Percentiles rank a stretch among this genome's conserved stretches.
Conservation (phyloP, 1,140 invertebrate genomes). For the Drosophila grimshawi region DNA sequence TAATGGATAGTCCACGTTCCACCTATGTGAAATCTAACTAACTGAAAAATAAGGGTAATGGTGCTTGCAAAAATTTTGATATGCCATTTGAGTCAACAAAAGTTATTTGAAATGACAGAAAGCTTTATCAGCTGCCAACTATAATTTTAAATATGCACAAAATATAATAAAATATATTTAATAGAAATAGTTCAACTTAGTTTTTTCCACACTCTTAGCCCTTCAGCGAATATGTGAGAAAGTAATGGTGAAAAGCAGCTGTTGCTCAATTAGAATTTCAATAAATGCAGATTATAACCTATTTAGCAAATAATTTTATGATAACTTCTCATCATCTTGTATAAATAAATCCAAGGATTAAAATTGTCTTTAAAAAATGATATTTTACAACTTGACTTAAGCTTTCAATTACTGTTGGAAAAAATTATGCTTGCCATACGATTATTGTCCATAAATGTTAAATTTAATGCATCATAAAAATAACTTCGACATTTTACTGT, state of each 20-base stretch:
- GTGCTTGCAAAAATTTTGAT: neutral
- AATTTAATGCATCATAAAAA: neutral
- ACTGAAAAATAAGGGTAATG: neutral
- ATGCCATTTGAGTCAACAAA: neutral
- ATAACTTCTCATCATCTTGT: neutral
- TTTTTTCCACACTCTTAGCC: no score
- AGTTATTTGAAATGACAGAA: neutral
- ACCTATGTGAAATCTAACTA: conserved; percentile 2
- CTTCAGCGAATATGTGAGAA: no score
- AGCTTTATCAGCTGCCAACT: neutral
- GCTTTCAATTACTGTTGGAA: no score
- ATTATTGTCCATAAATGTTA: neutral
- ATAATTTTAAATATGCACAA: no score
- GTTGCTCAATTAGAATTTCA: no score
- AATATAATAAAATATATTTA: no score
- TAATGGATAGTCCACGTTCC: neutral
- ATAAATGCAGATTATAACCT: no score
- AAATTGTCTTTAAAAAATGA: neutral
- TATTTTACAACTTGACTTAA: neutral
- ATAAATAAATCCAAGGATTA: neutral
- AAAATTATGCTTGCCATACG: neutral
- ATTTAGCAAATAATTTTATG: no score
- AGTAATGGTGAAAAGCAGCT: no score
- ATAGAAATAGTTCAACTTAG: no score
- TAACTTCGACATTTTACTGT: neutral